A percentile compares a stretch with the other conserved stretches of the same genome.
Conservation (phyloP, 64 coral and sea anemone genomes). For the Orbicella faveolata region DNA sequence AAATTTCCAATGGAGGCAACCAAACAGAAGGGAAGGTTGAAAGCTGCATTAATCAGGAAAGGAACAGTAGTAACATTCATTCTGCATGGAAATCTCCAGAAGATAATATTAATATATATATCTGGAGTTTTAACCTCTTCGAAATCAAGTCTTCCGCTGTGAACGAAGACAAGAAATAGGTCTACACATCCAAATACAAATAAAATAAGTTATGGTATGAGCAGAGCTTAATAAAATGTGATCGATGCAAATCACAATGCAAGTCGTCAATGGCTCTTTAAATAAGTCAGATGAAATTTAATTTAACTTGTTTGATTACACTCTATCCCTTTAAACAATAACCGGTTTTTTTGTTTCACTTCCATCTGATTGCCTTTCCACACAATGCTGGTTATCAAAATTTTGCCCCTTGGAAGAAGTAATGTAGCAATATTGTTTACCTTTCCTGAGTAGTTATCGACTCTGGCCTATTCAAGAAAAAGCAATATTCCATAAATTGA, state of each 20-base stretch:
- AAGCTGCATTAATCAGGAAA: background rate
- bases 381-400: background rate
- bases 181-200: too few species aligned
- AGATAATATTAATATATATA: too few species aligned
- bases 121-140: too few species aligned
- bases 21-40: constrained; percentile 9
- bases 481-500: background rate
- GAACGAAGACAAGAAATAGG: too few species aligned
- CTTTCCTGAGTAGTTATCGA: background rate
- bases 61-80: background rate
- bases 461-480: background rate
- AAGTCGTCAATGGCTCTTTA: background rate
- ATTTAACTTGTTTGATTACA: background rate
- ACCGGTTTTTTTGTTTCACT: background rate
- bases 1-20: background rate
- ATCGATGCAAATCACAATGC: too few species aligned
- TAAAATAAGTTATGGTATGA: too few species aligned
- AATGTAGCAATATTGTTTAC: background rate
- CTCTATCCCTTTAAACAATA: background rate
- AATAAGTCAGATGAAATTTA: background rate
- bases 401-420: background rate
- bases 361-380: background rate
- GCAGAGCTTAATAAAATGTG: too few species aligned
- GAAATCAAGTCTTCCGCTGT: too few species aligned
- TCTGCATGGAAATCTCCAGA: background rate